Evolutionary conservation across 2,113 vertebrate genomes (phyloP).

Genomic region (Pterocles gutturalis): DNA sequence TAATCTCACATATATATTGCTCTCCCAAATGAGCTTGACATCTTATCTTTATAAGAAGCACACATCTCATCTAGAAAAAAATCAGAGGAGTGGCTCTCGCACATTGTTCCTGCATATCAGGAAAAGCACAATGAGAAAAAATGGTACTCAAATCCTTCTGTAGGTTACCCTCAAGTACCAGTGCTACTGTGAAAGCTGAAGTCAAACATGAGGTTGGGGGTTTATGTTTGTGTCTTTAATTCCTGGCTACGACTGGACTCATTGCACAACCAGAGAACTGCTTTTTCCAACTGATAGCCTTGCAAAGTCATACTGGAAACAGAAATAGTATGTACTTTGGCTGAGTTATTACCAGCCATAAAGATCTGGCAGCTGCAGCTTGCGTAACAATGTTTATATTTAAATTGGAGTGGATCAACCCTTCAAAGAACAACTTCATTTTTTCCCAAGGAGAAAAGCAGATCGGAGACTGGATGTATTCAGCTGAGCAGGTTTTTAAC

Average conservation of each 20-base stretch:
- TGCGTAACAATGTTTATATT: conserved; percentile 8
- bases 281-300: conserved; percentile 1
- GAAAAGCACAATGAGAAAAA: neutral
- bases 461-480: neutral
- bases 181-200: neutral
- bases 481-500: neutral
- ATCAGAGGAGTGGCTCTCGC: neutral
- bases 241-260: neutral
- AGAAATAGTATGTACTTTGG: conserved; percentile 40
- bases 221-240: neutral
- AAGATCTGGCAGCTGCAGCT: conserved; percentile 44
- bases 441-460: neutral
- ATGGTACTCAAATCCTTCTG: neutral
- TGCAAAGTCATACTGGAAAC: conserved; percentile 25
- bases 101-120: neutral
- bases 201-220: neutral
- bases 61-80: neutral
- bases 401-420: conserved; percentile 29
- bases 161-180: neutral
- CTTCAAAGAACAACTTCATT: conserved; percentile 3
- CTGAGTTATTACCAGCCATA: neutral
- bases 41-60: neutral
- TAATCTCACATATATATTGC: neutral
- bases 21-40: neutral
- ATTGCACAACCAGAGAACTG: conserved; percentile 13